Percentiles rank a stretch among this genome's conserved stretches.
phyloP scores from a whole-genome alignment of 2,888 invertebrate species.

The Plemyria rubiginata region DNA sequence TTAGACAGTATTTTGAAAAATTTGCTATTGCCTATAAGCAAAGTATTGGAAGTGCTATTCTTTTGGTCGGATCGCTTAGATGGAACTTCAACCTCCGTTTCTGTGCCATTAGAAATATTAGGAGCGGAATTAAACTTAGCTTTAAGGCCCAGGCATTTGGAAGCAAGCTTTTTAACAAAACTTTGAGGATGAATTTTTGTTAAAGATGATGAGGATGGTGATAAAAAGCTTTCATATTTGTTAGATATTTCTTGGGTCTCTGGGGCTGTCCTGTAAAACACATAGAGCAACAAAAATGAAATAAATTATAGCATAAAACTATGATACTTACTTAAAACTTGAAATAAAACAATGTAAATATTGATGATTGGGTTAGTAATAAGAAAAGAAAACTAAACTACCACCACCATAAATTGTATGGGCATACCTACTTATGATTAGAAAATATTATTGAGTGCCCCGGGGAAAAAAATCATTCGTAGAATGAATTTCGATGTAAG shows the following conservation, averaged over 20 bases:
- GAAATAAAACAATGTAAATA: slow-evolving; percentile 18
- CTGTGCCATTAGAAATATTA: slow-evolving; percentile 76
- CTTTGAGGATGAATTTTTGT: slow-evolving; percentile 76
- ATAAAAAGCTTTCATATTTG: slow-evolving; percentile 72
- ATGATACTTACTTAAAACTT: slow-evolving; percentile 29
- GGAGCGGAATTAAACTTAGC: slow-evolving; percentile 81
- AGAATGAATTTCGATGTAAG: not conserved
- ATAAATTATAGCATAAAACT: slow-evolving; percentile 50
- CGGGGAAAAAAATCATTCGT: no score
- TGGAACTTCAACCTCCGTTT: slow-evolving; percentile 67
- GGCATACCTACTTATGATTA: not conserved
- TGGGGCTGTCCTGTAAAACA: slow-evolving; percentile 82
- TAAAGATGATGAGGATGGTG: slow-evolving; percentile 76
- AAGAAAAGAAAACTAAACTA: not conserved
- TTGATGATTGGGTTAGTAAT: slow-evolving; percentile 23
- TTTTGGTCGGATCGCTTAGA: slow-evolving; percentile 63
- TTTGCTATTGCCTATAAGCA: slow-evolving; percentile 79
- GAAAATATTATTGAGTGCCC: not conserved
- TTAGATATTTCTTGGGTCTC: slow-evolving; percentile 80
- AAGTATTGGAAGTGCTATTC: slow-evolving; percentile 61
- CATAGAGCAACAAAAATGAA: slow-evolving; percentile 75
- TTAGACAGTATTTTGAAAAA: slow-evolving; percentile 78
- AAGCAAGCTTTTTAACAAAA: slow-evolving; percentile 83
- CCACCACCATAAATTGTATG: not conserved
- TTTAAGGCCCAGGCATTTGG: slow-evolving; percentile 81